Base-by-base conservation (phyloP, 2,113 vertebrate species). In the Phyllostomus hastatus region DNA sequence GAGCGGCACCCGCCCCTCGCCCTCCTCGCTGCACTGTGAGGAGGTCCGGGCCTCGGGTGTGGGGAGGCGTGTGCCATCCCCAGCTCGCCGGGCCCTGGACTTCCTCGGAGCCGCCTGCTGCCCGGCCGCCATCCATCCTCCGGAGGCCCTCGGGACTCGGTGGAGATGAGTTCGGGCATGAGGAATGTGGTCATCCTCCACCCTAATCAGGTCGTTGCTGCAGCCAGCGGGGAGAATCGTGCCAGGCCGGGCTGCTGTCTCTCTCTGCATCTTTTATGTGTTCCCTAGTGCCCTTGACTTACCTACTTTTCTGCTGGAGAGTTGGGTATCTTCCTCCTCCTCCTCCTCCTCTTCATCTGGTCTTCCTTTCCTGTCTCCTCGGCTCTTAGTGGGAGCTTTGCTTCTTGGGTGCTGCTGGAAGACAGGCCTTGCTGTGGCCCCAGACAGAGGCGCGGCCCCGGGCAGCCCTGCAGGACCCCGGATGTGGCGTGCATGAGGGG, bases 181-280 rank as follows among this genome's bases (percentile, higher is more conserved):
- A 97, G 87, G 90, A 80, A 96, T 92, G 93, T 6, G 50, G 33
- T 95, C 83, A 92, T 78, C 95, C 38, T 95, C 95, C 88, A 88
- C 93, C 81, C 84, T 97, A 89, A 98, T 98, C 95, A 97, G 96
- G 94, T 97, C 97, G 66, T 95, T 95, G 95, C 91, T 93, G 96
- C 79, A 94, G 94, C 96, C 87, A 69, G 86, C 83, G 89, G 22
- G 54, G 67, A 85, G 97, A 78, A 35, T 50, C 50, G 54, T 80
- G 66, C 26, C 54, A 11, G 72, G 93, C 72, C 33, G n/a, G 95
- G 43, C 57, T 67, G 81, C 83, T 59, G 90, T 75, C 70, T 96
- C 83, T 98, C 95, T 97, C 88, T 86, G 22, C 57, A 67, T 87
- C 50, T 28, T 95, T 94, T 95, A 73, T 96, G 96, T 98, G 91